A percentile compares a stretch with the other conserved stretches of the same genome.
These are phyloP conservation scores for Palythoa grandis DNA, from an alignment of 92 coral and sea anemone genomes.

Conservation along the genomic window DNA sequence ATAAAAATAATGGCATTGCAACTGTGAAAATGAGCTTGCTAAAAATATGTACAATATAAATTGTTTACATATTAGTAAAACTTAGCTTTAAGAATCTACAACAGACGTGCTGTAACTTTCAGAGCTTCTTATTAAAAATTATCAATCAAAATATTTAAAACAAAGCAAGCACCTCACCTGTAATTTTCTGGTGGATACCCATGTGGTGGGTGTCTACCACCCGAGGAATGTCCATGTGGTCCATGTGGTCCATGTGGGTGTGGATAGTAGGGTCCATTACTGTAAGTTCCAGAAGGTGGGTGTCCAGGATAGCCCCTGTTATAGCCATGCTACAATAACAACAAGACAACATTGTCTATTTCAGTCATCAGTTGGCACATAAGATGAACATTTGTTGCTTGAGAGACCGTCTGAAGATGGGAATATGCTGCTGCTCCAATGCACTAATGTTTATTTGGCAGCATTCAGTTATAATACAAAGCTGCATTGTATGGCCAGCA, in stretches of 20 bases:
- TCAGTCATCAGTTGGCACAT: background rate
- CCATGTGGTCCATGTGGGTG: slow-evolving; percentile 38
- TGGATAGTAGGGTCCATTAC: slow-evolving; percentile 39
- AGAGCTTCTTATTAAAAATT: background rate
- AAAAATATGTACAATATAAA: no score
- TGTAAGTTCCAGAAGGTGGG: slow-evolving; percentile 31
- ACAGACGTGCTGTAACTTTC: no score
- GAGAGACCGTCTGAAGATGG: background rate
- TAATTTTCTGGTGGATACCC: slow-evolving; percentile 37
- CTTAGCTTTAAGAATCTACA: no score
- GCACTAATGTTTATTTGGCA: no score
- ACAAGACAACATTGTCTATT: background rate
- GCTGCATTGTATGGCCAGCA: no score
- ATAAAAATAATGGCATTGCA: no score
- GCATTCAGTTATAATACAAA: no score
- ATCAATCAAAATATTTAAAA: background rate
- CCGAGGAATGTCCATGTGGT: slow-evolving; percentile 37
- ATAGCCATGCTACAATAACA: slow-evolving; percentile 8
- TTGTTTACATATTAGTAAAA: no score
- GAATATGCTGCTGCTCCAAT: background rate
- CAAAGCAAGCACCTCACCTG: slow-evolving; percentile 5
- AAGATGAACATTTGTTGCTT: background rate
- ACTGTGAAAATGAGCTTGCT: no score
- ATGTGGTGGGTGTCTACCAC: slow-evolving; percentile 44
- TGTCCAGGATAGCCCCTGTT: slow-evolving; percentile 45